Conservation (phyloP, 2,797 vertebrate genomes). For the Xiphophorus birchmanni region DNA sequence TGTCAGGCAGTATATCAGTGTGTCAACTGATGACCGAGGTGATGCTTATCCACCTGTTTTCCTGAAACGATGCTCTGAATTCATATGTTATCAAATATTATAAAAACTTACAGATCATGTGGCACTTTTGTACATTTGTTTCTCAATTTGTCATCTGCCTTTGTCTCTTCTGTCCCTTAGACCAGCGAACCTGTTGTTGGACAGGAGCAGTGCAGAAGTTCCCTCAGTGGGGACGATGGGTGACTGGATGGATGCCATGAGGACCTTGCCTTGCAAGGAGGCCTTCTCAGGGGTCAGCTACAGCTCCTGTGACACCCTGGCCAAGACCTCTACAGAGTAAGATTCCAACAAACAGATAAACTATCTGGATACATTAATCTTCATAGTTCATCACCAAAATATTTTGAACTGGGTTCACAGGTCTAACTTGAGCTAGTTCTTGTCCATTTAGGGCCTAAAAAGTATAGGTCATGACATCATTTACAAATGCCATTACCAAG, state of each 20-base stretch:
- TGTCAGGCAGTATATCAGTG: conserved; percentile 9
- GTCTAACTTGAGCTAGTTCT: not conserved
- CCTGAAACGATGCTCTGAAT: conserved; percentile 18
- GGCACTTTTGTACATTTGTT: not conserved
- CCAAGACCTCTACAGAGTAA: conserved; percentile 98
- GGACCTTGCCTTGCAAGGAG: conserved; percentile 93
- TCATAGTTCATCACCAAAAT: not conserved
- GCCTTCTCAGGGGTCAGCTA: conserved; percentile 96
- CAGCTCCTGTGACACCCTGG: conserved; percentile 95
- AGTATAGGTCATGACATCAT: not conserved
- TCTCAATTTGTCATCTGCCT: not conserved
- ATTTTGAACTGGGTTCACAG: not conserved
- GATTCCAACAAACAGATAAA: conserved; percentile 55
- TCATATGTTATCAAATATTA: conserved; percentile 10
- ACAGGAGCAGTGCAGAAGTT: conserved; percentile 91
- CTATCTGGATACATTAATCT: not conserved
- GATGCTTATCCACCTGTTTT: conserved; percentile 16
- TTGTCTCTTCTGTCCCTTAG: conserved; percentile 65
- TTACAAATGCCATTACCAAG: not conserved
- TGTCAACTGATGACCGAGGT: conserved; percentile 20
- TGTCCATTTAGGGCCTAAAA: not conserved
- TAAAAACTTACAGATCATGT: conserved; percentile 4
- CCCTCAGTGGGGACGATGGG: conserved; percentile 85
- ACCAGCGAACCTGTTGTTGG: conserved; percentile 93
- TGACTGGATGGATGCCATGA: conserved; percentile 94